These are phyloP conservation scores for Potamilus streckersoni DNA, from an alignment of 1,140 invertebrate species.

Conservation along the genomic window DNA sequence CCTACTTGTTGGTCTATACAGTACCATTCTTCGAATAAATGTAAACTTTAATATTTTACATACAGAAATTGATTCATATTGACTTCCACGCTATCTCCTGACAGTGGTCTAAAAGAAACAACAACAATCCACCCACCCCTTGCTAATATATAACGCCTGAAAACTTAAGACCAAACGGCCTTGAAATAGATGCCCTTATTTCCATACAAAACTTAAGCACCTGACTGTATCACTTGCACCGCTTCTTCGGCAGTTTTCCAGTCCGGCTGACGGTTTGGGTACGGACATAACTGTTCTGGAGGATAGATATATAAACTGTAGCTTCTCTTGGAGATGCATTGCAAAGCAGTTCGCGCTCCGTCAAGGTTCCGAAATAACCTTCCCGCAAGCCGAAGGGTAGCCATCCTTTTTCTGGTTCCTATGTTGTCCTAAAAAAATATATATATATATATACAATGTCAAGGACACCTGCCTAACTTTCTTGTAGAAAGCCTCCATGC, in stretches of 20 bases:
- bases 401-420: no score
- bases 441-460: no score
- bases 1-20: no score
- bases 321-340: not conserved
- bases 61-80: not conserved
- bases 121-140: not conserved
- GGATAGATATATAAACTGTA: slow-evolving; percentile 23
- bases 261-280: slow-evolving; percentile 47
- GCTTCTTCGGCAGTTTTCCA: slow-evolving; percentile 67
- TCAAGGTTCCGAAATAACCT: no score
- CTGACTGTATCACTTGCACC: slow-evolving; percentile 63
- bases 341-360: no score
- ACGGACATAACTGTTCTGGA: slow-evolving; percentile 17
- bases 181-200: not conserved
- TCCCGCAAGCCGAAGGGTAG: no score
- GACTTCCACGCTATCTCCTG: not conserved
- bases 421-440: no score
- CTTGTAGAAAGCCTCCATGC: no score
- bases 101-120: not conserved
- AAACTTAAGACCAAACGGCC: not conserved
- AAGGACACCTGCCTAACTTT: no score
- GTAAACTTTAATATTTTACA: not conserved
- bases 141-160: not conserved
- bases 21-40: no score
- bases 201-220: slow-evolving; percentile 32